These are phyloP conservation scores for Ammodytes dubius DNA, from an alignment of 2,113 vertebrate genomes.

Conservation along the genomic window DNA sequence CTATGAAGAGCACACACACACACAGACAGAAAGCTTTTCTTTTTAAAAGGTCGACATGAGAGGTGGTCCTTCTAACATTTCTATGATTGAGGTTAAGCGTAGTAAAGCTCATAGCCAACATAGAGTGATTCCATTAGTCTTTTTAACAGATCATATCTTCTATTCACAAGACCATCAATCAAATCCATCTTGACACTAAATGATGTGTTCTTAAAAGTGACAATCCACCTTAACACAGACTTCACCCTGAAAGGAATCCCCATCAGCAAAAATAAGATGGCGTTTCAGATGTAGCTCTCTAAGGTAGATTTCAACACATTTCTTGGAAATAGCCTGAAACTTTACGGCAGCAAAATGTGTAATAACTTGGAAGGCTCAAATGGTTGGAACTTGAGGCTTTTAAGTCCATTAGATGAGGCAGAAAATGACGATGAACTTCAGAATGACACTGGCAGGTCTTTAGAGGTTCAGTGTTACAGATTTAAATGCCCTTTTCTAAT, in stretches of 20 bases:
- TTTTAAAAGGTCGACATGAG: slow-evolving; percentile 46
- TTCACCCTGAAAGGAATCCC: neutral
- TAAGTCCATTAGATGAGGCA: slow-evolving; percentile 48
- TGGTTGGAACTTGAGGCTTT: slow-evolving; percentile 26
- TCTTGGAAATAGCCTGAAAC: neutral
- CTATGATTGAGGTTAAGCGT: slow-evolving; percentile 63
- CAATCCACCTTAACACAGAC: slow-evolving; percentile 18
- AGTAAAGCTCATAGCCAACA: slow-evolving; percentile 52
- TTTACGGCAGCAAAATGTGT: slow-evolving; percentile 3
- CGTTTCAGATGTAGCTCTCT: slow-evolving; percentile 7
- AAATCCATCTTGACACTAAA: slow-evolving; percentile 42
- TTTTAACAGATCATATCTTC: slow-evolving; percentile 54
- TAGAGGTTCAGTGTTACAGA: neutral
- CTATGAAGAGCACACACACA: slow-evolving; percentile 13
- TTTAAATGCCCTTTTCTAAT: slow-evolving; percentile 14
- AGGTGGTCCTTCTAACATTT: slow-evolving; percentile 60
- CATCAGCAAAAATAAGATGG: neutral
- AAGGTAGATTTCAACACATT: slow-evolving; percentile 10
- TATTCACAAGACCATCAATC: slow-evolving; percentile 55
- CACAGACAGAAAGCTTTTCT: slow-evolving; percentile 6
- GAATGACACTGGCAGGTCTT: slow-evolving; percentile 29
- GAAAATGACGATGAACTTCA: slow-evolving; percentile 42
- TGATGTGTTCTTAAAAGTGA: slow-evolving; percentile 37
- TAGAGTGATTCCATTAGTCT: slow-evolving; percentile 63
- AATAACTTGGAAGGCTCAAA: slow-evolving; percentile 25